These are phyloP conservation scores for Phymastichus coffea DNA, from an alignment of 1,140 invertebrate species.

Conservation along the genomic window DNA sequence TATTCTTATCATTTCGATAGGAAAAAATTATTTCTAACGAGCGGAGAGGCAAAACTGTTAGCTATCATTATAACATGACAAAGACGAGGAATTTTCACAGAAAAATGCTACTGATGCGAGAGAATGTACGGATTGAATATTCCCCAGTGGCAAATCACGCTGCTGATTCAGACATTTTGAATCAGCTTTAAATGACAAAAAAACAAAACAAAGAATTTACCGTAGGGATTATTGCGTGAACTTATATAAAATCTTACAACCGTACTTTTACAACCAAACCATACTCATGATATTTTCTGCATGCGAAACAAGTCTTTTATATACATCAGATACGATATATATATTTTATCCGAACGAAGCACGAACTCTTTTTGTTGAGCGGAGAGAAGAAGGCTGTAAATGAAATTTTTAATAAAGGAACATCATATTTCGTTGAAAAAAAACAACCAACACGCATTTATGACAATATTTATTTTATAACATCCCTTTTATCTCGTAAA, in stretches of 20 bases:
- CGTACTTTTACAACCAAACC: conserved; percentile 15
- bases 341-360: conserved; percentile 17
- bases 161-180: too few species aligned
- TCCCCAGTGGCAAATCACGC: not conserved
- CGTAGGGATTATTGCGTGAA: not conserved
- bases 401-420: conserved; percentile 26
- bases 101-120: conserved; percentile 26
- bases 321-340: conserved; percentile 15
- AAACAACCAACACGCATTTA: too few species aligned
- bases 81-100: conserved; percentile 1
- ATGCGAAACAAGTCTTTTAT: conserved; percentile 17
- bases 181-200: too few species aligned
- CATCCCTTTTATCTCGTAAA: not conserved
- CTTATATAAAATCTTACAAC: conserved; percentile 4
- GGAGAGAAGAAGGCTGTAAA: conserved; percentile 19
- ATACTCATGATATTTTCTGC: conserved; percentile 16
- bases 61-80: not conserved
- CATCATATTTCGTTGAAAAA: conserved; percentile 18
- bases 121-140: conserved; percentile 2
- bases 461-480: conserved; percentile 14
- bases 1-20: conserved; percentile 46
- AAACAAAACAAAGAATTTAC: too few species aligned
- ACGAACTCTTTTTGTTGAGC: conserved; percentile 19
- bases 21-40: conserved; percentile 35
- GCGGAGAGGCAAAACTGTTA: not conserved